A percentile compares a stretch with the other conserved stretches of the same genome.
phyloP scores from a whole-genome alignment of 2,113 vertebrate genomes.

The Hylia prasina region DNA sequence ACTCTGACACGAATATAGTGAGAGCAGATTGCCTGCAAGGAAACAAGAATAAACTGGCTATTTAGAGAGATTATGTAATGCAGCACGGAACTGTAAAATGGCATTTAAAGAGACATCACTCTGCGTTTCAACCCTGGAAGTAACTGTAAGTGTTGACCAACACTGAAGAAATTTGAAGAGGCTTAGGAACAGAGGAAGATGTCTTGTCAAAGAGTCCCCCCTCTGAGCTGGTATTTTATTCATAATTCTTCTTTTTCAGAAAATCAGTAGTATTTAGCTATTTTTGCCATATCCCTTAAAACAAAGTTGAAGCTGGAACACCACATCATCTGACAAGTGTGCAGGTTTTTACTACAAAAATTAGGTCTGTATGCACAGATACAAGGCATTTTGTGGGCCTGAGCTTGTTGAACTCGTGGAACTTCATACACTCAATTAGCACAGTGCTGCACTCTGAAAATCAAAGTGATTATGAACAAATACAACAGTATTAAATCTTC shows the following conservation, averaged over 20 bases:
- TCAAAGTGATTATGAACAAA: not conserved
- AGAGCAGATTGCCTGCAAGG: slow-evolving; percentile 55
- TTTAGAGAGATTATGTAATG: slow-evolving; percentile 54
- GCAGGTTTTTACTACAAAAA: not conserved
- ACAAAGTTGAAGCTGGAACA: not conserved
- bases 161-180: not conserved
- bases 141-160: not conserved
- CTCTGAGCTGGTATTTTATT: not conserved
- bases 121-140: not conserved
- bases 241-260: not conserved
- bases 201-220: not conserved
- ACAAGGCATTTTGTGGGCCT: not conserved
- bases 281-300: not conserved
- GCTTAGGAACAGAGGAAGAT: not conserved
- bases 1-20: not conserved
- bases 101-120: slow-evolving; percentile 47
- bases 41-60: slow-evolving; percentile 59
- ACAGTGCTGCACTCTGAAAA: not conserved
- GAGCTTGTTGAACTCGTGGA: not conserved
- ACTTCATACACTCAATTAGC: not conserved
- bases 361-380: not conserved
- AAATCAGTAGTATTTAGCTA: not conserved
- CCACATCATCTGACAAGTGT: not conserved
- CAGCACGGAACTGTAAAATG: not conserved
- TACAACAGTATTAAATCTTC: not conserved